A percentile compares a stretch with the other conserved stretches of the same genome.
Conservation (phyloP, 2,888 invertebrate species). For the Scaptomyza cyrtandrae region DNA sequence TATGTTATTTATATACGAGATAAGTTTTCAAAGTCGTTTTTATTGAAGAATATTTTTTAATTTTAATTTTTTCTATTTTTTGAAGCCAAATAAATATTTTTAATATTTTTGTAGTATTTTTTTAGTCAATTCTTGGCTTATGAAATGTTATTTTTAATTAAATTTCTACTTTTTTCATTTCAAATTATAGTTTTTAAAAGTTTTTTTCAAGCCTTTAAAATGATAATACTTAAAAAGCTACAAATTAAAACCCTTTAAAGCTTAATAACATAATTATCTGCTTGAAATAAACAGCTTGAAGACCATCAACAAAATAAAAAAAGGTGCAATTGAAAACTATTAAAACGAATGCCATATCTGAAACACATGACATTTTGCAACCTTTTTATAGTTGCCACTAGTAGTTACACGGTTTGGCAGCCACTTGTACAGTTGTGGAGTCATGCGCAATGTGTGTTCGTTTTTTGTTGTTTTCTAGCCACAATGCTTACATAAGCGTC, state of each 20-base stretch:
- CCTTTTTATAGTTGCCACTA: constrained; percentile 8
- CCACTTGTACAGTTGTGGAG: constrained; percentile 36
- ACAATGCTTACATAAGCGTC: constrained; percentile 61
- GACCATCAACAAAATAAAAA: not conserved
- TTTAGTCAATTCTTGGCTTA: not conserved
- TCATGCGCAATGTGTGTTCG: constrained; percentile 4
- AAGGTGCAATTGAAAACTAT: constrained; percentile 13
- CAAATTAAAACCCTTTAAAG: not conserved
- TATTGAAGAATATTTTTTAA: too few relatives aligned
- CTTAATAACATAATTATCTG: constrained; percentile 1
- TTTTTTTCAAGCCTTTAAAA: not conserved
- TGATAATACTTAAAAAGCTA: not conserved
- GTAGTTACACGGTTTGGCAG: constrained; percentile 35
- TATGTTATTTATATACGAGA: too few relatives aligned
- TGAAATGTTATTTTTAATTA: too few relatives aligned
- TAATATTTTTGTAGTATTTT: not conserved
- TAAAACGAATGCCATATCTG: constrained; percentile 2
- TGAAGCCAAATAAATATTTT: not conserved
- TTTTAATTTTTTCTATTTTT: not conserved
- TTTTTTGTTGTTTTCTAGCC: not conserved
- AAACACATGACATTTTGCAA: constrained; percentile 22
- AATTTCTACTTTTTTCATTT: too few relatives aligned
- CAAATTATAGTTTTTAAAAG: too few relatives aligned
- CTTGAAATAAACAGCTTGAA: not conserved
- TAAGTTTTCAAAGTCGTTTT: not conserved